These are phyloP conservation scores for Lagenorhynchus albirostris DNA, from an alignment of 2,113 vertebrate genomes.

Conservation along the genomic window DNA sequence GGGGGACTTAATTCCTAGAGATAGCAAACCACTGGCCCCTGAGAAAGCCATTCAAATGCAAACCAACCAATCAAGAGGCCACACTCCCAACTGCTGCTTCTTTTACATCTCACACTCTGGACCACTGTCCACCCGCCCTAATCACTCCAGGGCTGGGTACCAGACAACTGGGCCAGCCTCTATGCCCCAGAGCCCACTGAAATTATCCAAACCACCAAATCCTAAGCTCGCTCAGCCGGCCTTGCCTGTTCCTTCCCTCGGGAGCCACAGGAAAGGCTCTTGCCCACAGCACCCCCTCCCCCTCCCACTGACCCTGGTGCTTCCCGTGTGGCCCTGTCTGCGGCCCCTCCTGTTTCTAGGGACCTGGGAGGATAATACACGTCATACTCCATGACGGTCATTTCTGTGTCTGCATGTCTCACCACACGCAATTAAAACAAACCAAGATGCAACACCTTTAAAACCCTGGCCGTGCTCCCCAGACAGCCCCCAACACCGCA, in stretches of 20 bases:
- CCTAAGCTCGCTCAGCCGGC: accelerated
- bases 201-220: background rate
- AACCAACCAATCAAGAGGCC: background rate
- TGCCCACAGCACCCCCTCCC: accelerated
- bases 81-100: background rate
- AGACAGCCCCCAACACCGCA: background rate
- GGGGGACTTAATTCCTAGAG: background rate
- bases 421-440: background rate
- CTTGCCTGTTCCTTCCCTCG: background rate
- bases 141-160: too few relatives aligned
- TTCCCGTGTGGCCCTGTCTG: background rate
- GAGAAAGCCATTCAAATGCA: background rate
- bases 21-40: background rate
- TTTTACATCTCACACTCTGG: background rate
- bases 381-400: background rate
- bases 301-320: background rate
- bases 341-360: background rate
- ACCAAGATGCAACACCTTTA: background rate
- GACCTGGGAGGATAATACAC: background rate
- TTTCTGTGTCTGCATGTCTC: background rate
- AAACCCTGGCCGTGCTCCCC: background rate
- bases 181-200: background rate
- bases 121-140: background rate
- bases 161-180: background rate
- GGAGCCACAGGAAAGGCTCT: background rate